Conservation (phyloP, 2,797 vertebrate species). For the Sandelia bainsii region DNA sequence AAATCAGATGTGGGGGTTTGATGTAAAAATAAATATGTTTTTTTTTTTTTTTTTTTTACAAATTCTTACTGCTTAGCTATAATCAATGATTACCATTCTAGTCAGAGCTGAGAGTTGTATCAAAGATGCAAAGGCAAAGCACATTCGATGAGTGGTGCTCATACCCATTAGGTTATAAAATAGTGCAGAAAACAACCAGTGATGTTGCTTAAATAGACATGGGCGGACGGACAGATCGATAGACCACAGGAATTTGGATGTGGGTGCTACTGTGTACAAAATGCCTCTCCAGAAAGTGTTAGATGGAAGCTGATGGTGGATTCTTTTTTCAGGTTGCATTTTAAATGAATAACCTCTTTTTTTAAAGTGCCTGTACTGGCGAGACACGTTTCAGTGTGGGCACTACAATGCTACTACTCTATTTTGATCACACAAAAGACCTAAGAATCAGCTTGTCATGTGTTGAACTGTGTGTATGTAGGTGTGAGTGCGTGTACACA, state of each 20-base stretch:
- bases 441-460: constrained; percentile 40
- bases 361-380: constrained; percentile 17
- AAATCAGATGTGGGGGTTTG: not conserved
- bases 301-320: constrained; percentile 17
- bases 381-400: constrained; percentile 1
- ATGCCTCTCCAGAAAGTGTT: constrained; percentile 13
- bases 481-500: constrained; percentile 36
- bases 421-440: constrained; percentile 39
- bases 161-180: constrained; percentile 16
- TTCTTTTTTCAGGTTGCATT: constrained; percentile 20
- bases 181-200: not conserved
- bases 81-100: constrained; percentile 10
- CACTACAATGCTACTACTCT: constrained; percentile 18
- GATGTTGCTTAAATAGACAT: not conserved
- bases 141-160: not conserved
- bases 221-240: not conserved
- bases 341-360: constrained; percentile 13
- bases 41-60: not conserved
- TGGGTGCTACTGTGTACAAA: too few relatives aligned
- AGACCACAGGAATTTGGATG: not conserved
- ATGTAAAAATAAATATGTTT: not conserved
- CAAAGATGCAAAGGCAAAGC: constrained; percentile 21
- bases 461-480: constrained; percentile 17
- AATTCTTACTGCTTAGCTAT: not conserved
- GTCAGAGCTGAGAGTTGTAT: constrained; percentile 6